phyloP scores from a whole-genome alignment of 2,888 invertebrate species.

The Lasioglossum marginatum region DNA sequence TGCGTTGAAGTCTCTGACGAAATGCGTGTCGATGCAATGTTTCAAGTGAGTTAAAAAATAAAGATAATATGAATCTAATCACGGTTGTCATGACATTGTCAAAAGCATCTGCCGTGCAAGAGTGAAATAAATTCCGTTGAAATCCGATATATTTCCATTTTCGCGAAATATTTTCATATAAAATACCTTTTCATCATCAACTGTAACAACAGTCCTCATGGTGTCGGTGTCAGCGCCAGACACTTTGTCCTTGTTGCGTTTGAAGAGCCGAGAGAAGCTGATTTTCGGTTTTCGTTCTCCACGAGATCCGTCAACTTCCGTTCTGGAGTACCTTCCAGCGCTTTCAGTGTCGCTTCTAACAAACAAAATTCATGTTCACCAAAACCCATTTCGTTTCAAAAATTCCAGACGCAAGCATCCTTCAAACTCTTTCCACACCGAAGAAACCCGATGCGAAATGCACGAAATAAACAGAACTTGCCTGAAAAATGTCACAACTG shows the following conservation, averaged over 20 bases:
- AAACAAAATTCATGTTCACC: constrained; percentile 16
- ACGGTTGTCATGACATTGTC: background rate
- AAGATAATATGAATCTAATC: background rate
- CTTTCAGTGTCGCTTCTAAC: constrained; percentile 89
- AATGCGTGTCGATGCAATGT: background rate
- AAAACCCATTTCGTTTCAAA: background rate
- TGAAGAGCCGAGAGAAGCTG: constrained; percentile 82
- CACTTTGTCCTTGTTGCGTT: constrained; percentile 84
- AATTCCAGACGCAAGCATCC: background rate
- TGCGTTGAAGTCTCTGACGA: background rate
- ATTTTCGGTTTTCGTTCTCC: constrained; percentile 78
- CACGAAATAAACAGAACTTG: background rate
- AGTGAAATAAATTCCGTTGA: background rate
- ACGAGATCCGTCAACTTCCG: constrained; percentile 79
- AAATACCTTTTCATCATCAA: constrained; percentile 82
- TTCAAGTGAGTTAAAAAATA: background rate
- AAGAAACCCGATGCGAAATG: background rate
- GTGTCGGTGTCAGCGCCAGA: constrained; percentile 83
- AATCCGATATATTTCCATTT: background rate
- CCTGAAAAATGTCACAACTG: background rate
- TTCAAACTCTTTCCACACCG: background rate
- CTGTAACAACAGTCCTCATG: constrained; percentile 81
- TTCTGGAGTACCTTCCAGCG: constrained; percentile 85
- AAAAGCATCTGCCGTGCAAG: background rate
- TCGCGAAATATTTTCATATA: background rate